A percentile compares a stretch with the other conserved stretches of the same genome.
phyloP scores from a whole-genome alignment of 2,888 invertebrate genomes.

The Esperia sulphurella region DNA sequence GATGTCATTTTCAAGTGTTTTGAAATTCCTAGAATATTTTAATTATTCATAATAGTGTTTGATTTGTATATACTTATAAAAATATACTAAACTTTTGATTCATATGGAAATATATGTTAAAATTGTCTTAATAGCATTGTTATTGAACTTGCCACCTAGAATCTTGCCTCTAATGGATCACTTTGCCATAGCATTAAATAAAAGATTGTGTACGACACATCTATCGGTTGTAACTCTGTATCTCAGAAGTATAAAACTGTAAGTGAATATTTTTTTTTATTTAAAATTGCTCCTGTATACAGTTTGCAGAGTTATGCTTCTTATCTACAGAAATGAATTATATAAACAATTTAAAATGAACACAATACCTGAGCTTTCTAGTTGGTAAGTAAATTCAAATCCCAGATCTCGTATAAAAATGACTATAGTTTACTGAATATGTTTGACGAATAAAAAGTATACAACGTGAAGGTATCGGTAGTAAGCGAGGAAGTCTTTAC shows the following conservation, averaged over 20 bases:
- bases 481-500: too few relatives aligned
- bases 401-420: too few relatives aligned
- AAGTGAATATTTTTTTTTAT: neutral
- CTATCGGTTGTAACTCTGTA: neutral
- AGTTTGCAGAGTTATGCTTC: neutral
- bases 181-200: slow-evolving; percentile 21
- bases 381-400: slow-evolving; percentile 14
- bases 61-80: too few relatives aligned
- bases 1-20: slow-evolving; percentile 18
- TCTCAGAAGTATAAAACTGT: neutral
- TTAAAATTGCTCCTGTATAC: neutral
- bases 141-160: slow-evolving; percentile 30
- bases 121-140: too few relatives aligned
- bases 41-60: neutral
- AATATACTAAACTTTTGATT: too few relatives aligned
- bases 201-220: neutral
- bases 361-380: slow-evolving; percentile 17
- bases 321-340: neutral
- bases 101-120: too few relatives aligned
- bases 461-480: too few relatives aligned
- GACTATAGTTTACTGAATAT: too few relatives aligned
- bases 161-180: slow-evolving; percentile 41
- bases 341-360: neutral
- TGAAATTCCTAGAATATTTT: neutral
- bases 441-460: too few relatives aligned